These are phyloP conservation scores for Falco columbarius DNA, from an alignment of 2,797 vertebrate genomes.

Conservation along the genomic window DNA sequence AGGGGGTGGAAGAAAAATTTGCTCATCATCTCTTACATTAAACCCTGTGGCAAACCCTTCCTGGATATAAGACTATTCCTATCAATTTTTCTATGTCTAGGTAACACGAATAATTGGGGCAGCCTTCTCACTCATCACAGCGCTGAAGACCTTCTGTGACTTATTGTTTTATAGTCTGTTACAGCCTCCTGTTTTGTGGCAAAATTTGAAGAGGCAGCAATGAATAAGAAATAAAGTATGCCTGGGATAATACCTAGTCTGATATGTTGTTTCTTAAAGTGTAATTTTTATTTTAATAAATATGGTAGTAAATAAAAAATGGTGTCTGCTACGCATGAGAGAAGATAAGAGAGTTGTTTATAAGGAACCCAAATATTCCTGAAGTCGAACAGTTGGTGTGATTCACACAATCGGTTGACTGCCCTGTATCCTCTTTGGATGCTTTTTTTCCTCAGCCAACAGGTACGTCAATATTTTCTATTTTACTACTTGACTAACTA, in stretches of 20 bases:
- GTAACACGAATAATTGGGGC: not conserved
- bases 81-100: not conserved
- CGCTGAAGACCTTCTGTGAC: not conserved
- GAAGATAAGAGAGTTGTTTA: not conserved
- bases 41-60: not conserved
- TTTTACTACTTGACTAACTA: not conserved
- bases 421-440: not conserved
- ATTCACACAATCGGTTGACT: not conserved
- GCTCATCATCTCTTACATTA: not conserved
- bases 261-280: not conserved
- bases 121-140: not conserved
- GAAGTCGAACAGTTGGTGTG: not conserved
- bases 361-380: not conserved
- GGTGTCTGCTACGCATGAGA: not conserved
- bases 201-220: not conserved
- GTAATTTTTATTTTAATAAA: slow-evolving; percentile 23
- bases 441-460: not conserved
- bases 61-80: not conserved
- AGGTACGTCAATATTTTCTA: not conserved
- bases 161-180: not conserved
- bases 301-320: not conserved
- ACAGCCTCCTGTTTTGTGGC: not conserved
- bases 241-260: not conserved
- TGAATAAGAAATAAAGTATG: not conserved
- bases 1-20: not conserved